A percentile compares a stretch with the other conserved stretches of the same genome.
These are phyloP conservation scores for Metellina segmentata DNA, from an alignment of 2,888 invertebrate genomes.

Conservation along the genomic window DNA sequence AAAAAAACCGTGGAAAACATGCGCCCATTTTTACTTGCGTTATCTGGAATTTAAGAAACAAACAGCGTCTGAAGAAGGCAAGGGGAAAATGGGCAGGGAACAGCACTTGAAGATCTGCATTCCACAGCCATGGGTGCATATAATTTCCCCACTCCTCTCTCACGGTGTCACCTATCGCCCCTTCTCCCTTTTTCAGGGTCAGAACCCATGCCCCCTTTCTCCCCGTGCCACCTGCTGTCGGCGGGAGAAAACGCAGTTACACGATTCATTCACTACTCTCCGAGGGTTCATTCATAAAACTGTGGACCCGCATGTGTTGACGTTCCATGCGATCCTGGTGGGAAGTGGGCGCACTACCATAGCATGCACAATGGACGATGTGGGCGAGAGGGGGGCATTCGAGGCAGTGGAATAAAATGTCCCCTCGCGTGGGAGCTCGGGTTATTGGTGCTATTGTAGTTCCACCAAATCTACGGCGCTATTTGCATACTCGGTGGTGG, in stretches of 20 bases:
- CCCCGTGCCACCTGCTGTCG: conserved; percentile 66
- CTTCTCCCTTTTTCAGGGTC: conserved; percentile 57
- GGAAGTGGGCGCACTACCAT: conserved; percentile 9
- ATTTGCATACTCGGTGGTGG: too few relatives aligned
- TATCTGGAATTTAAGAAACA: too few relatives aligned
- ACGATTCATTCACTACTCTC: conserved; percentile 65
- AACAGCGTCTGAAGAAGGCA: too few relatives aligned
- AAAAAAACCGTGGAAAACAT: too few relatives aligned
- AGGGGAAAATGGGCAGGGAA: too few relatives aligned
- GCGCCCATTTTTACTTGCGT: too few relatives aligned
- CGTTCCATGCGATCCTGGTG: conserved; percentile 13
- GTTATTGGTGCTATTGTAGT: too few relatives aligned
- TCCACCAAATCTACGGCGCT: too few relatives aligned
- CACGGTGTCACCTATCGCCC: conserved; percentile 71
- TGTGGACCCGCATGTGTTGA: conserved; percentile 34
- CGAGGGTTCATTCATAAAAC: conserved; percentile 49
- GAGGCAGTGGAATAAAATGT: background rate
- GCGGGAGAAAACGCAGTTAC: conserved; percentile 1
- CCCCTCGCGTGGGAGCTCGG: background rate
- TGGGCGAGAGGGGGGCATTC: background rate
- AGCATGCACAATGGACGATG: background rate
- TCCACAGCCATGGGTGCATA: conserved; percentile 61
- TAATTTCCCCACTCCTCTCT: conserved; percentile 57
- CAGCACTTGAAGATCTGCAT: conserved; percentile 15
- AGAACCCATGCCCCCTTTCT: conserved; percentile 34